A percentile compares a stretch with the other conserved stretches of the same genome.
These are phyloP conservation scores for Penaeus indicus DNA, from an alignment of 1,140 invertebrate species.

Conservation along the genomic window DNA sequence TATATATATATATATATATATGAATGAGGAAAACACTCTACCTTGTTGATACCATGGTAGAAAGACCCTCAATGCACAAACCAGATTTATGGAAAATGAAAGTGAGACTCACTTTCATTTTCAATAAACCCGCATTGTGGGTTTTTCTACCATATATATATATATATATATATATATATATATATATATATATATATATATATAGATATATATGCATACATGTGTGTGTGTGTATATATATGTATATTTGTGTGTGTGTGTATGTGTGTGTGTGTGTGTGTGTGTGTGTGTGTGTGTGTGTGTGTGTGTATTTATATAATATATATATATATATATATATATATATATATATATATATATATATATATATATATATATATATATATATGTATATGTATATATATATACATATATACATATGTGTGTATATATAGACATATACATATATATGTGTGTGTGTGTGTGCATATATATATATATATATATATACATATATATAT, in stretches of 20 bases:
- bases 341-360: constrained; percentile 19
- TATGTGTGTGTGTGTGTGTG: not conserved
- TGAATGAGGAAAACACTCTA: too few species aligned
- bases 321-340: constrained; percentile 28
- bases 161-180: not conserved
- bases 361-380: not conserved
- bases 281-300: not conserved
- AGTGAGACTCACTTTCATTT: too few species aligned
- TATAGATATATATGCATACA: too few species aligned
- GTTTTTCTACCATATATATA: not conserved
- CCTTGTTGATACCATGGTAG: too few species aligned
- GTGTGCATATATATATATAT: constrained; percentile 21
- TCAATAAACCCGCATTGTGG: too few species aligned
- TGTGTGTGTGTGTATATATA: too few species aligned
- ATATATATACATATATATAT: constrained; percentile 32
- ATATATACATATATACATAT: constrained; percentile 1
- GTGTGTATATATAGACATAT: constrained; percentile 10
- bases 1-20: not conserved
- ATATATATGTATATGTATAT: constrained; percentile 24
- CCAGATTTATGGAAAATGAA: too few species aligned
- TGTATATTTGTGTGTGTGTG: too few species aligned
- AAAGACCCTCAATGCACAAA: too few species aligned
- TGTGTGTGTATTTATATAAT: not conserved
- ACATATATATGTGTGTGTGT: not conserved
- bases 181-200: not conserved